These are phyloP conservation scores for Oeneis ivallda DNA, from an alignment of 2,888 invertebrate species.

Conservation along the genomic window DNA sequence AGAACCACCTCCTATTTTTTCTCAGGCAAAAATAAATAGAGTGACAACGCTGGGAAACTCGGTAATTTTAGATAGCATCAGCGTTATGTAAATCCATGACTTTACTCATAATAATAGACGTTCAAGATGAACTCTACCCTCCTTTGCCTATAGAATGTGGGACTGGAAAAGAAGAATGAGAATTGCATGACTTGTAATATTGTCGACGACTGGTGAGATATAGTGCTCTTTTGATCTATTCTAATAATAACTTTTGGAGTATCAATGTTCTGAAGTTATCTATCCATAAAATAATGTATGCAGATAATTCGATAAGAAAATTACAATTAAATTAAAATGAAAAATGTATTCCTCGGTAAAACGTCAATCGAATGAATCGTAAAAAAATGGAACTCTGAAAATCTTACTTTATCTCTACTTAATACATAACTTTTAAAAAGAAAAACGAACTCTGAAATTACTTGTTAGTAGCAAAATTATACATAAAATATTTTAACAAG, in stretches of 20 bases:
- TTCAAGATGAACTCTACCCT: conserved; percentile 12
- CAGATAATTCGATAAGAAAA: too few relatives aligned
- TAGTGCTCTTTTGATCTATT: conserved; percentile 5
- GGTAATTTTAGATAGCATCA: not conserved
- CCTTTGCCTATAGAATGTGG: not conserved
- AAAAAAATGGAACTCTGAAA: too few relatives aligned
- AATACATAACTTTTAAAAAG: too few relatives aligned
- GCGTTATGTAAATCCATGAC: conserved; percentile 10
- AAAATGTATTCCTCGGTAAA: too few relatives aligned
- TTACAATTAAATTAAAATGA: too few relatives aligned
- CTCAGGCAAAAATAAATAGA: not conserved
- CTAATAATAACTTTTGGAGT: not conserved
- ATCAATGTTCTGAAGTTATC: not conserved
- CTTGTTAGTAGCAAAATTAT: too few relatives aligned
- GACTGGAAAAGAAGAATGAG: conserved; percentile 5
- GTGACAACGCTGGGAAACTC: not conserved
- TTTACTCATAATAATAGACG: conserved; percentile 11
- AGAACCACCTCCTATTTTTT: too few relatives aligned
- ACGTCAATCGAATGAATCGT: too few relatives aligned
- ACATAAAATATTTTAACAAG: too few relatives aligned
- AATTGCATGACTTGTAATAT: conserved; percentile 14
- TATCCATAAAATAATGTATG: not conserved
- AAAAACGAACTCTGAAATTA: too few relatives aligned
- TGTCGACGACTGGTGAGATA: not conserved
- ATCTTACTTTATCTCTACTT: too few relatives aligned